Evolutionary conservation across 2,888 invertebrate species (phyloP), one percentile per base, ranked within the genome.

Genomic region (Drosophila kuntzei): DNA sequence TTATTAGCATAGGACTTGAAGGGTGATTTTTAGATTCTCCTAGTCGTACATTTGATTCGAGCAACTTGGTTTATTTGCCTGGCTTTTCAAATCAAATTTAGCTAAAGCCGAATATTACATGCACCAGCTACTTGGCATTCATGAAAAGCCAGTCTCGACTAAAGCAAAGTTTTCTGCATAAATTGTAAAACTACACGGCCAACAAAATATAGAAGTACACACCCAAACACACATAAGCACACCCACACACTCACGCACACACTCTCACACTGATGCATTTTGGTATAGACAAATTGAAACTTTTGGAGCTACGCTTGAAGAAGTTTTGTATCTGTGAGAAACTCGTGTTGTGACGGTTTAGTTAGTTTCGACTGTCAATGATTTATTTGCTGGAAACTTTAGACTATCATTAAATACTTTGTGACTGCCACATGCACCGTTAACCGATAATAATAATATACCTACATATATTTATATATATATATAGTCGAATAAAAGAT

Each of bases 261-360:
- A 18, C 47, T 39, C 14, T 44, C 53, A 36, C 41, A 34, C 44
- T 7, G 2, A 18, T 29, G n/a, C 16, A 43, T 12, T n/a, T 29
- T 39, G 34, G 46, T 60, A 62, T 71, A 68, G 57, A 77, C 66
- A 77, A 77, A 85, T 83, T 87, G 86, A 87, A 83, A 87, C 85
- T 87, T 85, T 85, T 74, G 51, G 63, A 71, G 70, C 70, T 67
- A 67, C 71, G 83, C 75, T 74, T 70, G 70, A 74, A 75, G 85
- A 88, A 83, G 68, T 83, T 79, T 85, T 55, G 62, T 71, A 74
- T 77, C 86, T 66, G 41, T 62, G 71, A 69, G 82, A 70, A 70
- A 64, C 58, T 66, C 37, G 46, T 34, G 27, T 46, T 39, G 50
- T 65, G 47, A n/a, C 20, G 59, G 36, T 62, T 71, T 49, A 63